Base-by-base conservation (phyloP, 2,797 vertebrate species). In the Pelodytes ibericus region DNA sequence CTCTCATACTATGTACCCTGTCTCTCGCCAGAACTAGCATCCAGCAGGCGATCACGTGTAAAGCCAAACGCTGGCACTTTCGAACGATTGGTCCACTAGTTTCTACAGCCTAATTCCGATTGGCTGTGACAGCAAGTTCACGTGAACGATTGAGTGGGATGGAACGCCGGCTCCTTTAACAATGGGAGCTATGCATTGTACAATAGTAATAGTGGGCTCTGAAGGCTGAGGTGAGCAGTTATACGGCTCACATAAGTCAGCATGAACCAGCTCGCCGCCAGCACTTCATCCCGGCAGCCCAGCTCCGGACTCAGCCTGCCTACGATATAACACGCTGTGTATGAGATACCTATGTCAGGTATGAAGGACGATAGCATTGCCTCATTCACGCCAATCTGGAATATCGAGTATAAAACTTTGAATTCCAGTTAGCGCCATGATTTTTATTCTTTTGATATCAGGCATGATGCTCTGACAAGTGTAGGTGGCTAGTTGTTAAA, bases 141-240 rank as follows among this genome's bases (percentile, higher is more conserved):
- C 75, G 75, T 77, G 75, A 53, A 72, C 16, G 8, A 24, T 2
- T 8, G 61, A 66, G 75, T 72, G 75, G 75, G 69, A 60, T 26
- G 61, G 62, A 11, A 72, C 75, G 39, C 75, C 75, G 75, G 75
- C 39, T 77, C 4, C 62, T 77, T 77, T 77, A 77, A 77, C 75
- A 72, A 72, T 72, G 69, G 66, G 69, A 29, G 53, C 16, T n/a
- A n/a, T n/a, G n/a, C n/a, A n/a, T n/a, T n/a, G n/a, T n/a, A n/a
- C n/a, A n/a, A 4, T 5, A 1, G 5, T 4, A 18, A 3, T 26
- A 71, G 59, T 58, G 2, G 26, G 47, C 30, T 41, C 18, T 29
- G 49, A 13, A 2, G 47, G 44, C 13, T 56, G 74, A 24, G 64
- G 63, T 18, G 44, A 39, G 29, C 10, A 29, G 39, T 9, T 22